Conservation (phyloP, 2,888 invertebrate species). For the Synergus itoensis region DNA sequence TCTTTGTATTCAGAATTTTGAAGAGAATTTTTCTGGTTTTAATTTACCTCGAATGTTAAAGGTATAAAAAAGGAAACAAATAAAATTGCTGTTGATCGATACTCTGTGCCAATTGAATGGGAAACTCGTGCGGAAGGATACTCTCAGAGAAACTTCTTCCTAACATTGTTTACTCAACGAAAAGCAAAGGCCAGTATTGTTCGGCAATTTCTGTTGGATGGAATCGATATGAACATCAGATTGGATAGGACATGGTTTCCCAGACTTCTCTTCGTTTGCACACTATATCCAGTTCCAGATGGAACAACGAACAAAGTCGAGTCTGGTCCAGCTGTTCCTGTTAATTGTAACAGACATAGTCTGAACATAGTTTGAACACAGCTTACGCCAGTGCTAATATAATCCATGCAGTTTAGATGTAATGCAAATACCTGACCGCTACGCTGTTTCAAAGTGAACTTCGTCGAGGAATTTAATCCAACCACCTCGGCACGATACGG, state of each 20-base stretch:
- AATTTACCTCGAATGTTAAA: neutral
- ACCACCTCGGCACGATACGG: neutral
- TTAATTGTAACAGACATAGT: slow-evolving; percentile 33
- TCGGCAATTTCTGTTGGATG: neutral
- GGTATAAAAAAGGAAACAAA: neutral
- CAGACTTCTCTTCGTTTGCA: neutral
- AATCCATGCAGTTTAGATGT: slow-evolving; percentile 38
- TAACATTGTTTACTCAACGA: slow-evolving; percentile 4
- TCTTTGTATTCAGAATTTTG: neutral
- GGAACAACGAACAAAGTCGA: slow-evolving; percentile 36
- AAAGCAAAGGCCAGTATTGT: neutral
- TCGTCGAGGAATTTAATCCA: slow-evolving; percentile 30
- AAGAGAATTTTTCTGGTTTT: neutral
- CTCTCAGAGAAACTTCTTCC: neutral
- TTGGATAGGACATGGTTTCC: slow-evolving; percentile 8
- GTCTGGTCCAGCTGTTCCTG: slow-evolving; percentile 35
- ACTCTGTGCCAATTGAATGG: neutral
- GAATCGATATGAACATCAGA: slow-evolving; percentile 1
- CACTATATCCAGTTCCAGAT: slow-evolving; percentile 2
- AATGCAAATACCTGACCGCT: slow-evolving; percentile 37
- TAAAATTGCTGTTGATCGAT: neutral
- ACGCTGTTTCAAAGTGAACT: slow-evolving; percentile 31
- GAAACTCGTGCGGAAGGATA: slow-evolving; percentile 15
- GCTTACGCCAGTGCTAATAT: slow-evolving; percentile 27
- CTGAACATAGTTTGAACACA: slow-evolving; percentile 28